These are phyloP conservation scores for Carlito syrichta DNA, from an alignment of 2,113 vertebrate genomes.

Conservation along the genomic window DNA sequence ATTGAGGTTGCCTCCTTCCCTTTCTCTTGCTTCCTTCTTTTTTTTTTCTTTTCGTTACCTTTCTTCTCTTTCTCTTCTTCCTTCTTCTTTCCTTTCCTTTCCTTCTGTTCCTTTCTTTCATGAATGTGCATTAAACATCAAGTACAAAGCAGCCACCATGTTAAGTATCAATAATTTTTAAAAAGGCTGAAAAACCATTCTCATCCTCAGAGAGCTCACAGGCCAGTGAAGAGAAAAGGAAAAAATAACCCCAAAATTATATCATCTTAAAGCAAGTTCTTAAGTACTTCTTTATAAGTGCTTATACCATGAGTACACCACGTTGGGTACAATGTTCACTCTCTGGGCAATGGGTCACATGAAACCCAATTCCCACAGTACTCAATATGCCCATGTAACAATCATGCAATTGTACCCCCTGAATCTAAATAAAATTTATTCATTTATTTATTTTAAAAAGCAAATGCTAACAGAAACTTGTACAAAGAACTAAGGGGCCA, in stretches of 20 bases:
- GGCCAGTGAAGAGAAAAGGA: neutral
- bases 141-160: neutral
- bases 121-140: neutral
- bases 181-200: neutral
- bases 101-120: neutral
- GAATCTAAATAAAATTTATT: no score
- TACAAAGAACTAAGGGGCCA: neutral
- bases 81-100: neutral
- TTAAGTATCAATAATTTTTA: neutral
- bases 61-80: neutral
- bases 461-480: neutral
- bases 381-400: no score
- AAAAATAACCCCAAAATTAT: neutral
- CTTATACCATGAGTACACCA: no score
- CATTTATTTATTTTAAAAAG: no score
- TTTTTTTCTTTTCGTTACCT: no score
- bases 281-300: no score
- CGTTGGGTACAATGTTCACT: no score
- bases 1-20: neutral
- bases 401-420: no score
- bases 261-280: neutral
- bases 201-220: neutral
- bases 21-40: neutral
- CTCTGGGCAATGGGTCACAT: no score
- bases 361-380: no score